Base-by-base conservation (phyloP, 2,113 vertebrate species). In the Rhadina sibilatrix region DNA sequence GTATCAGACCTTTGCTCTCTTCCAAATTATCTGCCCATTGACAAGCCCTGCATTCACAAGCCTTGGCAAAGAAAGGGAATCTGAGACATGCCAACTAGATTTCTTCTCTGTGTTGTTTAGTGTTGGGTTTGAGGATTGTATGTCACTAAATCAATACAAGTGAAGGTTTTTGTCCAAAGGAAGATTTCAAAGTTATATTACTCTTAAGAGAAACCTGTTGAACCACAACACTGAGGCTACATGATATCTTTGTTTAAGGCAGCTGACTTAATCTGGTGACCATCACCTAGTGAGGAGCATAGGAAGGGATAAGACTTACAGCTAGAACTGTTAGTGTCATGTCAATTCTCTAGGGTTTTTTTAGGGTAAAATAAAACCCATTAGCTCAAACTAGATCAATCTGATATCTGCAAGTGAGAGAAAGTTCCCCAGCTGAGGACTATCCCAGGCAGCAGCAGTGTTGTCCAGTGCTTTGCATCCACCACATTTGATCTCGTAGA, bases 1-100 rank as follows among this genome's bases (percentile, higher is more conserved):
- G 8, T 40, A 33, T 30, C n/a, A 72, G 33, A 76, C 37, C 19
- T 71, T 60, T 79, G 8, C 22, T 68, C 21, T 75, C 44, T 63
- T 59, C 69, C 11, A 4, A 7, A 0, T 28, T 44, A 61, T 31
- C 19, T 65, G 17, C 1, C 1, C 11, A 23, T 23, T 77, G 66
- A 13, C 28, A 61, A 86, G 12, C 35, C 35, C 37, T 72, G 21
- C 46, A n/a, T 18, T 44, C 31, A 44, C 7, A 65, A 86, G 13
- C 31, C 44, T 31, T 20, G 12, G 21, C 7, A 68, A 85, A 80
- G 15, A 28, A 83, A 61, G 7, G 10, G 19, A 52, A 33, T 12
- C 38, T 63, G 21, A 90, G 44, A 88, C 90, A 64, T 21, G 68
- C 25, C 28, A 47, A 7, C 7, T 65, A 25, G 23, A 70, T 59